Conservation (phyloP, 2,113 vertebrate species). For the Castor canadensis region DNA sequence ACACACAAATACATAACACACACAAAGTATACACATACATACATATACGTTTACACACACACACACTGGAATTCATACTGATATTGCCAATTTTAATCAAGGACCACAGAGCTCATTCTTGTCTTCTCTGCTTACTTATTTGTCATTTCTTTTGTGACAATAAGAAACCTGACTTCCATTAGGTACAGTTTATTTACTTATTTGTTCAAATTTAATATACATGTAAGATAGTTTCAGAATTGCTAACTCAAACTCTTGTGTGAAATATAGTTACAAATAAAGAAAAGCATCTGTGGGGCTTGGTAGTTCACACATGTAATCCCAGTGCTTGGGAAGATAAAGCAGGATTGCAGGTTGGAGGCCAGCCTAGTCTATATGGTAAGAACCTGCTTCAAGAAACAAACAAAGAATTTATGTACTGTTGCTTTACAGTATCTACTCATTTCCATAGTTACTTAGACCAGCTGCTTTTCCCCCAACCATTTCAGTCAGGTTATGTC, state of each 20-base stretch:
- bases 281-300: too few relatives aligned
- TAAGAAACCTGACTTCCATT: background rate
- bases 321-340: too few relatives aligned
- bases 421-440: background rate
- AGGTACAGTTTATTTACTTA: background rate
- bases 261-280: background rate
- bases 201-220: background rate
- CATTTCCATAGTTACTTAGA: background rate
- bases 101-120: background rate
- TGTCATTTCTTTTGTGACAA: conserved; percentile 3
- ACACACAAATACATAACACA: background rate
- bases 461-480: background rate
- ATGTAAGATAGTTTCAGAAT: background rate
- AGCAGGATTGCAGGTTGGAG: too few relatives aligned
- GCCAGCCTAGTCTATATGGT: too few relatives aligned
- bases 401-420: too few relatives aligned
- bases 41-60: background rate
- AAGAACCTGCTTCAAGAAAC: too few relatives aligned
- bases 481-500: background rate
- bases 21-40: background rate
- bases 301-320: too few relatives aligned
- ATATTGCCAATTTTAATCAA: background rate
- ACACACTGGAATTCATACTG: background rate
- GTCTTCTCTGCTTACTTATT: background rate
- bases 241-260: too few relatives aligned